Conservation (phyloP, 2,113 vertebrate genomes). For the Sakesphorus luctuosus region DNA sequence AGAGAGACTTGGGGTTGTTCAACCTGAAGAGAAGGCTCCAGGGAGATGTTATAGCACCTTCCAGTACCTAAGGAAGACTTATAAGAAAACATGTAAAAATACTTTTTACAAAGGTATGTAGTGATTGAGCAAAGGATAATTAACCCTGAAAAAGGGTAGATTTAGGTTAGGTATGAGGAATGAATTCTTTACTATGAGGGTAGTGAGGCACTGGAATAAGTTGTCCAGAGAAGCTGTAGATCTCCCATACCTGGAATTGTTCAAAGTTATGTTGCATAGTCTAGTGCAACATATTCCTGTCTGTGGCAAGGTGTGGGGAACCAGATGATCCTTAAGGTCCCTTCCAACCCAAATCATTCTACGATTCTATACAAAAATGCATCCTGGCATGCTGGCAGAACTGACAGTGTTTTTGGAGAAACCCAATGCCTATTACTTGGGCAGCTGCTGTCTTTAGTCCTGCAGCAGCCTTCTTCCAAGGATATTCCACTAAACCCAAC, state of each 20-base stretch:
- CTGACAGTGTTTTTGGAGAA: not conserved
- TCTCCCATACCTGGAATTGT: not conserved
- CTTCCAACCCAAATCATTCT: not conserved
- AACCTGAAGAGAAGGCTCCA: not conserved
- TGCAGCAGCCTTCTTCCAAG: not conserved
- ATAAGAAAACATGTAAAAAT: not conserved
- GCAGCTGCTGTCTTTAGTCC: not conserved
- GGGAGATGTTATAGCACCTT: not conserved
- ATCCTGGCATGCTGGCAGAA: accelerated
- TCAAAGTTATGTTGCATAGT: not conserved
- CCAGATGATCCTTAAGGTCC: not conserved
- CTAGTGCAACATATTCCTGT: not conserved
- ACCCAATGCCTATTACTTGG: not conserved
- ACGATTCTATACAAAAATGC: accelerated
- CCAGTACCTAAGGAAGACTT: not conserved
- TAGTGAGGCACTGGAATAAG: not conserved
- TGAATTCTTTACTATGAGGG: not conserved
- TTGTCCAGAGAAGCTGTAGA: not conserved
- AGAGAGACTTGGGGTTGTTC: not conserved
- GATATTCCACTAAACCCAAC: not conserved
- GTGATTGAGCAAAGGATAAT: too few species aligned
- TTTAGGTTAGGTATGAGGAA: not conserved
- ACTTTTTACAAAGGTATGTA: not conserved
- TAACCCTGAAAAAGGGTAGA: not conserved
- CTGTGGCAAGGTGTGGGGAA: not conserved